Base-by-base conservation (phyloP, 2,113 vertebrate species). In the Lamprotornis superbus region DNA sequence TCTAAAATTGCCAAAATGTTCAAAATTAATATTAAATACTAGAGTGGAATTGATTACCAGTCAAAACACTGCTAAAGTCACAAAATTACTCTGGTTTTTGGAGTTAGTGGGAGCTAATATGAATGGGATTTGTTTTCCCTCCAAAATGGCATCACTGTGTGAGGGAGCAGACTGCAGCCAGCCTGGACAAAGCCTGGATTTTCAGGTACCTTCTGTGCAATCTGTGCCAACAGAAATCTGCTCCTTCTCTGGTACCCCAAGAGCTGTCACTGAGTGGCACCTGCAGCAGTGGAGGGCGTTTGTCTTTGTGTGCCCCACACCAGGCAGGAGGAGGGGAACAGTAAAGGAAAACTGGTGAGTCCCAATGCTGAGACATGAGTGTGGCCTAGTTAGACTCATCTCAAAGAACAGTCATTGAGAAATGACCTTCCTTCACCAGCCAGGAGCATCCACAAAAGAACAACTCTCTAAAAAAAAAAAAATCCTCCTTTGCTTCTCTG, bases 1-100 rank as follows among this genome's bases (percentile, higher is more conserved):
- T 95, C 80, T 92, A 63, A 92, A 93, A 93, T 95, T 88, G 76
- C 83, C 87, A 84, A 83, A 47, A 75, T 63, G 46, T 80, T 88
- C 35, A 10, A 61, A 90, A 89, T 64, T 18, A 63, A 14, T 74
- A 68, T 83, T 67, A 55, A 80, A 70, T 76, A 81, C 33, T 61
- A 39, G 61, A 85, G 49, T 52, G 44, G 60, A 78, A 42, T 42
- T 60, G 37, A 71, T 23, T 84, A 52, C 15, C 50, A 28, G 24
- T 71, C 55, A 80, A 64, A 92, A 90, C 44, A 60, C 14, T 39
- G 56, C 20, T 64, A 78, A 75, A 50, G 28, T 57, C 83, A 71
- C 53, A 71, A 67, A 93, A 82, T 73, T 14, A 42, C 49, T 61
- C 37, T 68, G 31, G 0, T 21, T 82, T 88, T 64, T 90, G 69